Evolutionary conservation across 2,797 vertebrate genomes (phyloP), one percentile per base, ranked within the genome.

Genomic region (Balearica regulorum): DNA sequence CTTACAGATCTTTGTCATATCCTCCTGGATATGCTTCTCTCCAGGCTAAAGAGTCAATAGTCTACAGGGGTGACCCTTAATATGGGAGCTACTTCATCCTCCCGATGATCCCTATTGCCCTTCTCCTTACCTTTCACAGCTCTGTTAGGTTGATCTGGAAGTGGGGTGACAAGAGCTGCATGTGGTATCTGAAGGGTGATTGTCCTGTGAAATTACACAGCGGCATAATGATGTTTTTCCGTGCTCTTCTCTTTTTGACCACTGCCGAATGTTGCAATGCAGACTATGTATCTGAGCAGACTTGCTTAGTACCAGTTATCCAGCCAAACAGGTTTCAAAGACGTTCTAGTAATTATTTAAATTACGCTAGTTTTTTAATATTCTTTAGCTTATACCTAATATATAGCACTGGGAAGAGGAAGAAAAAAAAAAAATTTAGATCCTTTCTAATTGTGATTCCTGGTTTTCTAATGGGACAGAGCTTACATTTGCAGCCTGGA

Each of bases 321-420:
- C 25, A 90, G 20, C 10, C 29, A 73, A 80, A 70, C 1, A 69
- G 12, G 11, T 62, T 95, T 81, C 35, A 65, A 22, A 49, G 24
- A 62, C 35, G 83, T 95, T 60, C 35, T 72, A 48, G 16, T 55
- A 76, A 65, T 62, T 71, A 28, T 69, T 83, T 69, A 78, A 94
- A 60, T 53, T 2, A 60, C n/a, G 16, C 3, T 78, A 55, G 6
- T 5, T 82, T 79, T 55, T 53, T 28, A 15, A 19, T 24, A 22
- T 87, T 61, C 17, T 79, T 87, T 61, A 51, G 2, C 44, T 91
- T 83, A 75, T 21, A 26, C 3, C 5, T 91, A 33, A 90, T 86
- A 53, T 64, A 62, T 2, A 82, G 3, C 33, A 46, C 17, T 7
- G 6, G 16, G 16, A 37, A 49, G 25, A 41, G 16, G 19, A n/a